A percentile compares a stretch with the other conserved stretches of the same genome.
Evolutionary conservation across 1,140 invertebrate species (phyloP).

Genomic region (Probaryconus sp.): DNA sequence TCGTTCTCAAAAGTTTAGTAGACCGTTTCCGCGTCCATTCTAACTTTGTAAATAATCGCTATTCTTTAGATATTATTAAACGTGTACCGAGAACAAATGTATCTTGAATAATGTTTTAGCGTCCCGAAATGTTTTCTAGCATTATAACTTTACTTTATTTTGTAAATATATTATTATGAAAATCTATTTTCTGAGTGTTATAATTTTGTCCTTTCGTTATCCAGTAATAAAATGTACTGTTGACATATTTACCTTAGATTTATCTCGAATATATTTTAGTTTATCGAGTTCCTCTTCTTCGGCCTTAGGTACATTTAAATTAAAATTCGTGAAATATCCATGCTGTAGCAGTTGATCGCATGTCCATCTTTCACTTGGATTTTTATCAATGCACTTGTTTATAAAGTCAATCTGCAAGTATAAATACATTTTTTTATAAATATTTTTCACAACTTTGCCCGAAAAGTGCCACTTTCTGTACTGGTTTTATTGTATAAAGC

Average conservation of each 20-base stretch:
- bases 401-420: slow-evolving; percentile 86
- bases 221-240: neutral
- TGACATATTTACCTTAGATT: slow-evolving; percentile 78
- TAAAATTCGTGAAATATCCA: slow-evolving; percentile 90
- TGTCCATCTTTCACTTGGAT: slow-evolving; percentile 93
- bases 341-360: slow-evolving; percentile 94
- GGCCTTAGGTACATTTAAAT: slow-evolving; percentile 85
- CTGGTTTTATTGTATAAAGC: too few species aligned
- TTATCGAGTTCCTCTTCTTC: slow-evolving; percentile 86
- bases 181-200: too few species aligned
- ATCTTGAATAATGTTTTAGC: too few species aligned
- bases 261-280: slow-evolving; percentile 79
- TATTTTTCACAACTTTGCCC: neutral
- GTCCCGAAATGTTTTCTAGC: too few species aligned
- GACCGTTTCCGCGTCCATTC: too few species aligned
- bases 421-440: slow-evolving; percentile 15
- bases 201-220: too few species aligned
- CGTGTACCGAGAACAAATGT: too few species aligned
- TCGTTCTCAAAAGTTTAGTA: too few species aligned
- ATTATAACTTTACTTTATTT: too few species aligned
- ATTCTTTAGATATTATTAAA: too few species aligned
- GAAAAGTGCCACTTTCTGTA: too few species aligned
- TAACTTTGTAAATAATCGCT: too few species aligned
- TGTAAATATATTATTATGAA: slow-evolving; percentile 18
- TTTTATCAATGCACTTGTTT: slow-evolving; percentile 96